Conservation (phyloP, 2,888 invertebrate species). For the Iselma pallidipennis region DNA sequence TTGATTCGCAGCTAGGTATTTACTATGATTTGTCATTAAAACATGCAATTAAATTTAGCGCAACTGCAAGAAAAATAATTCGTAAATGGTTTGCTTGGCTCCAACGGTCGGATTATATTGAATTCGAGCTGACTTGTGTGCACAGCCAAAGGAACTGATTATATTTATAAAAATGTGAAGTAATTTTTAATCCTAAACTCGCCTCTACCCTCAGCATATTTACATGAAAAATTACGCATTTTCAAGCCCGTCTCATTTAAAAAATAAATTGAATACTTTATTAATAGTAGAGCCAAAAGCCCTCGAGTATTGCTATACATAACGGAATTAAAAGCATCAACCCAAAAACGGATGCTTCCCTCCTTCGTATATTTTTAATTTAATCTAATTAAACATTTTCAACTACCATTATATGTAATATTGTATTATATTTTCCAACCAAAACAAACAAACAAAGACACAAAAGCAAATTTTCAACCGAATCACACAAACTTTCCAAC, state of each 20-base stretch:
- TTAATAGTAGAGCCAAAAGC: slow-evolving; percentile 30
- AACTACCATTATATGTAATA: background rate
- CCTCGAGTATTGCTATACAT: slow-evolving; percentile 30
- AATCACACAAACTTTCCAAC: background rate
- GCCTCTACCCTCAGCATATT: slow-evolving; percentile 25
- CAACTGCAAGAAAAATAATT: too few species aligned
- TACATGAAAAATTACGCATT: slow-evolving; percentile 36
- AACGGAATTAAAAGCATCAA: slow-evolving; percentile 34
- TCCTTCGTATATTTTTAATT: slow-evolving; percentile 12
- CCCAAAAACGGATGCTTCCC: slow-evolving; percentile 23
- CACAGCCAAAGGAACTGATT: slow-evolving; percentile 21
- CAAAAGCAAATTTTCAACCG: background rate
- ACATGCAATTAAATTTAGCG: too few species aligned
- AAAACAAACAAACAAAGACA: background rate
- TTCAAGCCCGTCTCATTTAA: slow-evolving; percentile 31
- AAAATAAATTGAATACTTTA: slow-evolving; percentile 40
- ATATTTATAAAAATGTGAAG: slow-evolving; percentile 35
- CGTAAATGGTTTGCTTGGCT: too few species aligned
- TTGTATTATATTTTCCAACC: background rate
- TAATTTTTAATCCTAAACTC: slow-evolving; percentile 33
- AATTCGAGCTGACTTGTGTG: slow-evolving; percentile 2
- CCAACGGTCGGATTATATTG: too few species aligned
- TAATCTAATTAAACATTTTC: slow-evolving; percentile 15
- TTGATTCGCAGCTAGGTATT: too few species aligned
- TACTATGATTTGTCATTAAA: too few species aligned